phyloP scores from a whole-genome alignment of 1,140 invertebrate species.

The Matsumurasca onukii region DNA sequence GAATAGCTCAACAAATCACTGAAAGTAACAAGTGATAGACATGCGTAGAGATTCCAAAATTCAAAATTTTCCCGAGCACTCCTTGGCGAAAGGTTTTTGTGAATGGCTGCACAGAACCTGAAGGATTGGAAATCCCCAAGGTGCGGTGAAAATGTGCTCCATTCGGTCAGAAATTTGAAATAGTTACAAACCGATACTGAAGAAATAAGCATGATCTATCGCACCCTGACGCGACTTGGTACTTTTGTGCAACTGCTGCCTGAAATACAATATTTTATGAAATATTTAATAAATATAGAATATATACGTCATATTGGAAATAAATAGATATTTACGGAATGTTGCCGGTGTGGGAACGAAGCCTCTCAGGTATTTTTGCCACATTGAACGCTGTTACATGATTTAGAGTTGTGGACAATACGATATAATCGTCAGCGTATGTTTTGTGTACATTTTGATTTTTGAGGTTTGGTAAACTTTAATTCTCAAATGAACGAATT shows the following conservation, averaged over 20 bases:
- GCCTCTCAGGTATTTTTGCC: constrained; percentile 29
- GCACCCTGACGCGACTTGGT: constrained; percentile 28
- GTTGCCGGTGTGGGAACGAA: constrained; percentile 26
- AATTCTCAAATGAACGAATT: too few relatives aligned
- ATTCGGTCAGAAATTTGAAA: constrained; percentile 6
- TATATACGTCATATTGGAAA: constrained; percentile 1
- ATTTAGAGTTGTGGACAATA: constrained; percentile 3
- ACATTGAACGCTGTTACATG: constrained; percentile 13
- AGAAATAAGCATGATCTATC: constrained; percentile 33
- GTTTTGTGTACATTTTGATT: too few relatives aligned
- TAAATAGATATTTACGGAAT: constrained; percentile 4
- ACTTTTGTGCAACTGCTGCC: constrained; percentile 36
- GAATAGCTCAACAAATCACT: constrained; percentile 30
- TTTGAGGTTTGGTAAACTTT: too few relatives aligned
- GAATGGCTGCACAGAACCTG: constrained; percentile 54
- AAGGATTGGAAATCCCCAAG: constrained; percentile 34
- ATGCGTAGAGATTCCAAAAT: background rate
- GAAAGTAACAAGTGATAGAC: constrained; percentile 37
- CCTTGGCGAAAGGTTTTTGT: constrained; percentile 47
- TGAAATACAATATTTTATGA: constrained; percentile 31
- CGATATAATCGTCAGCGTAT: too few relatives aligned
- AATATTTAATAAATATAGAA: constrained; percentile 15
- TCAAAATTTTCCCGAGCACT: constrained; percentile 2
- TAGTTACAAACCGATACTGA: constrained; percentile 20
- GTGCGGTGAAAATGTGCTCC: constrained; percentile 34